Evolutionary conservation across 2,113 vertebrate genomes (phyloP).

Genomic region (Hippocampus zosterae): DNA sequence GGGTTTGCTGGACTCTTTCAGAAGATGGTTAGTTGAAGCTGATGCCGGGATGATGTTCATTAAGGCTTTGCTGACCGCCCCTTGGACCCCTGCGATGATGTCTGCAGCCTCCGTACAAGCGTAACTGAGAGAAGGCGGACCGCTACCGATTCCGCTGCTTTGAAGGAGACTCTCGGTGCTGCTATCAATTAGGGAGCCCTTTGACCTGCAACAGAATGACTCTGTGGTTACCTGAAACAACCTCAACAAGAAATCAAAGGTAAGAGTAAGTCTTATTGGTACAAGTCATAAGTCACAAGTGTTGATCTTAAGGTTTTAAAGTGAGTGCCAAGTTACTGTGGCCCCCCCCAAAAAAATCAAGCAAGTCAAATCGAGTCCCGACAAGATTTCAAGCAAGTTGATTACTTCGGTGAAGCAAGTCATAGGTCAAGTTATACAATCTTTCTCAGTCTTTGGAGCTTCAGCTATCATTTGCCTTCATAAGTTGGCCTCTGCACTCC

Average conservation of each 20-base stretch:
- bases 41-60: constrained; percentile 14
- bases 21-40: neutral
- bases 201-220: constrained; percentile 42
- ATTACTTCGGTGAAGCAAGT: neutral
- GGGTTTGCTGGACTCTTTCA: neutral
- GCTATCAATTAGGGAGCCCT: neutral
- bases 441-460: neutral
- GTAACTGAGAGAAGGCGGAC: constrained; percentile 41
- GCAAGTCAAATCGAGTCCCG: neutral
- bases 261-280: neutral
- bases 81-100: constrained; percentile 1
- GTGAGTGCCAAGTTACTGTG: neutral
- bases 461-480: too few species aligned
- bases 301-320: neutral
- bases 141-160: constrained; percentile 32
- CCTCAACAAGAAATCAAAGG: neutral
- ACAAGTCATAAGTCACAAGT: neutral
- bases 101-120: constrained; percentile 27
- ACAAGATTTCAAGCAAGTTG: neutral
- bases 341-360: neutral
- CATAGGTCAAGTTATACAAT: neutral
- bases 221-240: neutral
- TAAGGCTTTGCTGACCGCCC: constrained; percentile 20
- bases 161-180: constrained; percentile 23
- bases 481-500: too few species aligned